Evolutionary conservation across 2,888 invertebrate genomes (phyloP).

Genomic region (Lasioglossum zephyrum): DNA sequence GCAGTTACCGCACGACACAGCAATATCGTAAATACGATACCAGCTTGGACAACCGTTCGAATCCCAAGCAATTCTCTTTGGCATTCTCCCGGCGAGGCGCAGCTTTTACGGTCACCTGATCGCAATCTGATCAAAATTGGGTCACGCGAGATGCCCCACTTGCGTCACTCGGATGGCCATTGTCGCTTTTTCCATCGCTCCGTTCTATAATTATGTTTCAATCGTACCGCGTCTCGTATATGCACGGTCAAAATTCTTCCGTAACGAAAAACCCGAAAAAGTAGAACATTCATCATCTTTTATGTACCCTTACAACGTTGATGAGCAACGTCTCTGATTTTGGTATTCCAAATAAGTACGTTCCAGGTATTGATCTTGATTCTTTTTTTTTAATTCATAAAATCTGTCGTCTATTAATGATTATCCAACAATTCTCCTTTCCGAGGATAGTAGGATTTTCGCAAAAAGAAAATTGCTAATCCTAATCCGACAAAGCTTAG

Average conservation of each 20-base stretch:
- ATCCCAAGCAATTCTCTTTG: slow-evolving; percentile 66
- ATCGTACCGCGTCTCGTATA: neutral
- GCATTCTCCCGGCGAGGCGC: slow-evolving; percentile 47
- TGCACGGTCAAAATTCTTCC: too few relatives aligned
- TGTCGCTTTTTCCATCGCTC: slow-evolving; percentile 31
- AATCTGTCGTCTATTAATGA: too few relatives aligned
- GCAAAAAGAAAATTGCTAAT: neutral
- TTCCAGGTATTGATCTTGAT: too few relatives aligned
- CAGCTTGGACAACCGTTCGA: slow-evolving; percentile 65
- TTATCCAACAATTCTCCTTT: too few relatives aligned
- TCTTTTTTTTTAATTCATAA: too few relatives aligned
- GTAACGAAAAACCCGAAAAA: too few relatives aligned
- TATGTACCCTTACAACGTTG: too few relatives aligned
- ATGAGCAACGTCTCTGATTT: too few relatives aligned
- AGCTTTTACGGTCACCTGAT: slow-evolving; percentile 70
- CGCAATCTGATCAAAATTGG: slow-evolving; percentile 72
- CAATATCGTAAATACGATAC: slow-evolving; percentile 74
- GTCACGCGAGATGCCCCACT: slow-evolving; percentile 50
- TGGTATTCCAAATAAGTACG: too few relatives aligned
- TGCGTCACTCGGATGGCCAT: slow-evolving; percentile 23
- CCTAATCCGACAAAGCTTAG: neutral
- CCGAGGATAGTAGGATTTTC: neutral
- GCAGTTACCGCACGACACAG: slow-evolving; percentile 61
- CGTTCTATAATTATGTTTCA: slow-evolving; percentile 12
- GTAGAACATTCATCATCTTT: too few relatives aligned